Percentiles rank a stretch among this genome's conserved stretches.
These are phyloP conservation scores for Melikaiella ostensackeni DNA, from an alignment of 2,888 invertebrate species.

Conservation along the genomic window DNA sequence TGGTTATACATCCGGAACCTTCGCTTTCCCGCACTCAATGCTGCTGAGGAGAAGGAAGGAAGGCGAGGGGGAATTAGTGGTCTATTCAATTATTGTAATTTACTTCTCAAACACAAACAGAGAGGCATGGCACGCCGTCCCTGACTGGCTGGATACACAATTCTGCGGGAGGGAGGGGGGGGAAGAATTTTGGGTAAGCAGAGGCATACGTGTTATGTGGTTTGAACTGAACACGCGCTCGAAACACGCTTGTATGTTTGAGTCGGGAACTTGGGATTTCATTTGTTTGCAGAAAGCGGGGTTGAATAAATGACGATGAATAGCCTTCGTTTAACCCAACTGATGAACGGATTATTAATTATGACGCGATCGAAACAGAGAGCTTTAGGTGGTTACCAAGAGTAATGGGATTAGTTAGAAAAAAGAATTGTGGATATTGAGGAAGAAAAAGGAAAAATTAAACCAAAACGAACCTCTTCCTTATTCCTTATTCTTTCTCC, in stretches of 20 bases:
- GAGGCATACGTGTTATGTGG: slow-evolving; percentile 29
- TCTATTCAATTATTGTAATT: slow-evolving; percentile 77
- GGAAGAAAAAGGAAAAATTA: too few relatives aligned
- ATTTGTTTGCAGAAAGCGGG: slow-evolving; percentile 48
- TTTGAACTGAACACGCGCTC: slow-evolving; percentile 46
- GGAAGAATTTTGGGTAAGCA: slow-evolving; percentile 29
- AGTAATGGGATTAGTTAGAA: background rate
- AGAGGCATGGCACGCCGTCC: slow-evolving; percentile 51
- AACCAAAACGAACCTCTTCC: too few relatives aligned
- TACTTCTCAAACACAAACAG: slow-evolving; percentile 75
- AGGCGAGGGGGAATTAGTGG: slow-evolving; percentile 72
- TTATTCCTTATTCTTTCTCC: too few relatives aligned
- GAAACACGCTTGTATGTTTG: slow-evolving; percentile 48
- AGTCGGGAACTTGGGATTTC: slow-evolving; percentile 51
- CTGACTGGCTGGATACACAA: slow-evolving; percentile 39
- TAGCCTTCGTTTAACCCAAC: slow-evolving; percentile 63
- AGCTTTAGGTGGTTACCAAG: background rate
- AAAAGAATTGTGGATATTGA: too few relatives aligned
- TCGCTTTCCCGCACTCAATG: slow-evolving; percentile 44
- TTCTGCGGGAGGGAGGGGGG: background rate
- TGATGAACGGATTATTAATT: slow-evolving; percentile 32
- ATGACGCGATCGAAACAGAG: background rate
- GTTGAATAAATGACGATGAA: slow-evolving; percentile 65
- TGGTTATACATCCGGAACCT: slow-evolving; percentile 4
- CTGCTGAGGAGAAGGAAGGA: slow-evolving; percentile 50